Evolutionary conservation across 2,113 vertebrate species (phyloP), one percentile per base, ranked within the genome.

Genomic region (Gavialis gangeticus): DNA sequence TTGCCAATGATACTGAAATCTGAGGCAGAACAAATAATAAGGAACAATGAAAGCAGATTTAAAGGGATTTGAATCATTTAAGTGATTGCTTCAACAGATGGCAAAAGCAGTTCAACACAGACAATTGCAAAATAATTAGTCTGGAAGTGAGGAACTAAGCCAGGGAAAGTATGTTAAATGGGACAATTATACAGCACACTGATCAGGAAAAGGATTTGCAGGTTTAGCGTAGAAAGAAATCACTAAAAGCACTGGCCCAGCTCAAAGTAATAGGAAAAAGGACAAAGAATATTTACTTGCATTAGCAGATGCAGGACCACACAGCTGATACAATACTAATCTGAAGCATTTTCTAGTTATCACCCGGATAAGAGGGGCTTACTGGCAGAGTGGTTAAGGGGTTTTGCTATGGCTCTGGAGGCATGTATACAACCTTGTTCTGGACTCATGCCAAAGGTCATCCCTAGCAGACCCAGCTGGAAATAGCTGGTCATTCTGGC

Each of bases 101-200:
- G 96, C 82, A 97, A 97, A 97, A 88, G 57, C 88, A 95, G 85
- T 88, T 89, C 13, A 28, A 75, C 57, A 6, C 30, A 89, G 77
- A 89, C 25, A 56, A 95, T 84, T 95, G 83, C 96, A 97, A 97
- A 97, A 96, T 96, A 97, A 98, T 97, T 97, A 97, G 84, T 90
- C 94, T 86, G 84, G n/a, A 96, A 96, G 79, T 78, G 89, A 92
- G 79, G 28, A 96, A 92, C 82, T 18, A 95, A 97, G 71, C 21
- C 79, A 95, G 79, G 28, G 11, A 84, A 90, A 86, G n/a, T 57
- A 28, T 85, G 90, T 24, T 91, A 92, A 96, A 95, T 91, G 60
- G 90, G 90, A 94, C 75, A 93, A 94, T 92, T 83, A 95, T 83
- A 94, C 76, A 96, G 87, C 85, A 94, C 64, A 78, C 75, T 88